Evolutionary conservation across 2,888 invertebrate genomes (phyloP).

Genomic region (Pseudococcus jackbeardsleyi): DNA sequence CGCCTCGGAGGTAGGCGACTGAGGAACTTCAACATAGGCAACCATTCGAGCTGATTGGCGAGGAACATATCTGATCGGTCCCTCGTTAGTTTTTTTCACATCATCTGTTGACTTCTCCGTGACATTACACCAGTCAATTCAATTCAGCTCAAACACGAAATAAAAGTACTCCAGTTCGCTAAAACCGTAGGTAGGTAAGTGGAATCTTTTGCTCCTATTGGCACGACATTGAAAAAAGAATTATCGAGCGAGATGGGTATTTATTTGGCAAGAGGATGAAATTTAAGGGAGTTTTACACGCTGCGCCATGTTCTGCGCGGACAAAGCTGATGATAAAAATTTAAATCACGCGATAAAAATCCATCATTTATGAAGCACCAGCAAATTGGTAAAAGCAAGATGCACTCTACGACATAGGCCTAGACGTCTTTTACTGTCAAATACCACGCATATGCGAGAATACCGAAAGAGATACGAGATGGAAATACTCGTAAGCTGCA

Average conservation of each 20-base stretch:
- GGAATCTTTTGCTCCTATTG: no score
- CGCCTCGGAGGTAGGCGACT: no score
- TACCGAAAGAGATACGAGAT: neutral
- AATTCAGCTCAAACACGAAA: no score
- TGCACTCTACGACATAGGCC: neutral
- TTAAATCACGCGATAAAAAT: constrained; percentile 61
- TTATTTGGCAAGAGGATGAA: neutral
- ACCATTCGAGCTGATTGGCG: no score
- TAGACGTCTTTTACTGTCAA: constrained; percentile 21
- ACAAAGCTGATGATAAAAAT: constrained; percentile 54
- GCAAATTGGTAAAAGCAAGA: constrained; percentile 56
- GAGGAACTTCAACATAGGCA: no score
- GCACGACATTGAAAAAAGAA: no score
- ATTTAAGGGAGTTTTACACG: neutral
- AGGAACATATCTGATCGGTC: no score
- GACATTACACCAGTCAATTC: no score
- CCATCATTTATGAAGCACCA: constrained; percentile 61
- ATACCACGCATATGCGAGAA: constrained; percentile 23
- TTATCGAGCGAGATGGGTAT: neutral
- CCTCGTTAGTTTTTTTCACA: no score
- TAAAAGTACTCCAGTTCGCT: no score
- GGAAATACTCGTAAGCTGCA: constrained; percentile 1
- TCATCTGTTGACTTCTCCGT: no score
- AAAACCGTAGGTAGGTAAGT: no score
- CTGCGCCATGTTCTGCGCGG: neutral